Conservation (phyloP, 2,113 vertebrate genomes). For the Pionites leucogaster region DNA sequence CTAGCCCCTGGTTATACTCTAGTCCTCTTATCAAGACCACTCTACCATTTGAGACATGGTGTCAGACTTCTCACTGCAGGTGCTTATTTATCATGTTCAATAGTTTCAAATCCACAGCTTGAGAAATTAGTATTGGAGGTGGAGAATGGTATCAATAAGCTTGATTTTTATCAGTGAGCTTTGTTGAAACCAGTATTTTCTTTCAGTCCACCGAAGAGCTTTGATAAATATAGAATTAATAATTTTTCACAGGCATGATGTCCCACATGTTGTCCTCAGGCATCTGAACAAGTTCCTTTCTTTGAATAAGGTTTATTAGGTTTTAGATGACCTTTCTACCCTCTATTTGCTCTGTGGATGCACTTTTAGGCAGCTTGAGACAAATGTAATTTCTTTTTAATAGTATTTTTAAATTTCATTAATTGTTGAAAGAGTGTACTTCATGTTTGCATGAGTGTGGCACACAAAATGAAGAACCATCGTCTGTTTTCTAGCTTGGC, state of each 20-base stretch:
- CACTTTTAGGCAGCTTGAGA: neutral
- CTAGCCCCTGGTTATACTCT: neutral
- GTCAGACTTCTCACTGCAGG: neutral
- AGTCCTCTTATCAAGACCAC: neutral
- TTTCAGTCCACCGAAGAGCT: neutral
- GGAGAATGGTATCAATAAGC: neutral
- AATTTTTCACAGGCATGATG: neutral
- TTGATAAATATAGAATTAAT: neutral
- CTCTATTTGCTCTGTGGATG: neutral
- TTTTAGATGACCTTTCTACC: neutral
- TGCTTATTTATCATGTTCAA: neutral
- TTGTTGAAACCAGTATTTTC: neutral
- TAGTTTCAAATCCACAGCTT: neutral
- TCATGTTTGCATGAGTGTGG: neutral
- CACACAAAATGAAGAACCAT: neutral
- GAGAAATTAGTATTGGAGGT: neutral
- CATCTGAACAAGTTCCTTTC: neutral
- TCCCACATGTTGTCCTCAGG: neutral
- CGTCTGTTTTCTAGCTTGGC: neutral
- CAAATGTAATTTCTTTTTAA: neutral
- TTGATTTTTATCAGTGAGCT: neutral
- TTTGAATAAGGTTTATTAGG: neutral
- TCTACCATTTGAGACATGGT: neutral
- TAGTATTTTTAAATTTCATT: neutral
- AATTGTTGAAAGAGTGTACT: neutral